Evolutionary conservation across 1,140 invertebrate genomes (phyloP).

Genomic region (Scylla paramamosain): DNA sequence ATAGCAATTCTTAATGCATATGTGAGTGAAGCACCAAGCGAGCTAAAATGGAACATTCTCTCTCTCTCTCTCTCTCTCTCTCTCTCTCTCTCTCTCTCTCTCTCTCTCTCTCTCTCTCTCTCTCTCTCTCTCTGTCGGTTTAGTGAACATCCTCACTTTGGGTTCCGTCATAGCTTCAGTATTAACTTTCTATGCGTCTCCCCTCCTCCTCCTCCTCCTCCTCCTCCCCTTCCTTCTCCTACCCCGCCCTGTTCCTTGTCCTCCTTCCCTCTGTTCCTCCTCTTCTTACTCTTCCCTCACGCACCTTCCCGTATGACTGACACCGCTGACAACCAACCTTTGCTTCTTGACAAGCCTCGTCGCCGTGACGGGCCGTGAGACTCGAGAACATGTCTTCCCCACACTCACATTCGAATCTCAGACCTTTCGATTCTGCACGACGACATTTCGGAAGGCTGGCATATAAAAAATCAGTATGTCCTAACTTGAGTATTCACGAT

Average conservation of each 20-base stretch:
- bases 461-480: constrained; percentile 1
- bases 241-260: neutral
- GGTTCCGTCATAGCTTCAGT: too few species aligned
- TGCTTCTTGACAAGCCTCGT: neutral
- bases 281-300: neutral
- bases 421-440: neutral
- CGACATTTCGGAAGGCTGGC: neutral
- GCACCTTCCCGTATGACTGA: neutral
- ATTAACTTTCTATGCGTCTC: too few species aligned
- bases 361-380: neutral
- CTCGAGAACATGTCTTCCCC: neutral
- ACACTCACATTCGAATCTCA: neutral
- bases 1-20: neutral
- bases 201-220: too few species aligned
- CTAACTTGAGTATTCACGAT: constrained; percentile 14
- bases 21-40: neutral
- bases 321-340: neutral
- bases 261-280: too few species aligned
- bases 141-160: neutral
- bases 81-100: constrained; percentile 40
- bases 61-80: neutral
- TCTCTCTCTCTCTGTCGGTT: constrained; percentile 30
- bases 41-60: neutral
- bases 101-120: constrained; percentile 46
- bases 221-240: neutral